phyloP scores from a whole-genome alignment of 1,140 invertebrate species.

The Radopholus similis region DNA sequence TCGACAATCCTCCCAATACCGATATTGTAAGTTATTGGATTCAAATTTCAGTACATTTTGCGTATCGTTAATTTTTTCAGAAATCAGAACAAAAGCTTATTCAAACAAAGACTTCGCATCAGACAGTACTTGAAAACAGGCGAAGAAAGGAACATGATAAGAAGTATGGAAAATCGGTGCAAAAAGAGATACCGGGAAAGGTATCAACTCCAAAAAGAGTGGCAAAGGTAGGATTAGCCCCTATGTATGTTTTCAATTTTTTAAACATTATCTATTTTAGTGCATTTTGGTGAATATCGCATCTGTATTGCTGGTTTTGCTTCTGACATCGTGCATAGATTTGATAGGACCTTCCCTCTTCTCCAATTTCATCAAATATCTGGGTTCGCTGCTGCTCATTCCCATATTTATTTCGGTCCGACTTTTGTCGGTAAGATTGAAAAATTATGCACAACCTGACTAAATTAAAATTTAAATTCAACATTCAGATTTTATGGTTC shows the following conservation, averaged over 20 bases:
- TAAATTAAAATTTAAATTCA: background rate
- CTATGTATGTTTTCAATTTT: conserved; percentile 4
- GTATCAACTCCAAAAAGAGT: conserved; percentile 27
- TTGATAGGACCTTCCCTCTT: conserved; percentile 22
- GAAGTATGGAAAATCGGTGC: conserved; percentile 7
- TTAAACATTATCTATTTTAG: conserved; percentile 20
- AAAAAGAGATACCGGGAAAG: conserved; percentile 17
- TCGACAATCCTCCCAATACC: conserved; percentile 19
- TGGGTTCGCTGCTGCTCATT: conserved; percentile 32
- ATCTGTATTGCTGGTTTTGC: conserved; percentile 24
- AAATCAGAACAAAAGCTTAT: conserved; percentile 9
- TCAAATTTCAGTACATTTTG: background rate
- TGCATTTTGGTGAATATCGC: conserved; percentile 40
- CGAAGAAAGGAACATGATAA: conserved; percentile 20
- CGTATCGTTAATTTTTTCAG: conserved; percentile 7
- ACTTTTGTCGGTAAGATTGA: conserved; percentile 7
- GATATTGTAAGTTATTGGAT: conserved; percentile 3
- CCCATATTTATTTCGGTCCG: conserved; percentile 46
- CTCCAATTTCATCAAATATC: conserved; percentile 31
- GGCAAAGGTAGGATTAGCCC: conserved; percentile 1
- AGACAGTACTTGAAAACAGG: conserved; percentile 30
- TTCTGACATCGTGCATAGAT: conserved; percentile 24
- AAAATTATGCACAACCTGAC: background rate
- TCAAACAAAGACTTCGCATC: conserved; percentile 1
- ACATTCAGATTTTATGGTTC: conserved; percentile 43